Base-by-base conservation (phyloP, 2,113 vertebrate genomes). In the Rhineura floridana region DNA sequence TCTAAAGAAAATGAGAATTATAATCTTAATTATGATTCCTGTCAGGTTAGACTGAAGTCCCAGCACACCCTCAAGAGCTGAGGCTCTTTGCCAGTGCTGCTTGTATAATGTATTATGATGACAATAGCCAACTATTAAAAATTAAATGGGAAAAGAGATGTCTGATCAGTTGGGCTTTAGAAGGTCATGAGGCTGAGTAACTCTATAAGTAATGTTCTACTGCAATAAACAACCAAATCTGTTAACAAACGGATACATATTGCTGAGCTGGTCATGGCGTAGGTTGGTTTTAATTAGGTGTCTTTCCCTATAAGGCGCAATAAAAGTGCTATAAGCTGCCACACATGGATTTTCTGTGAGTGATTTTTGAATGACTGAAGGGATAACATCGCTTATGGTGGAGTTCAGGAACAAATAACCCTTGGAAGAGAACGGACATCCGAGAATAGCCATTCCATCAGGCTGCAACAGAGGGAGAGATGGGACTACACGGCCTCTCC, bases 11-110 rank as follows among this genome's bases (percentile, higher is more conserved):
- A 88, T 77, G 80, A 83, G 44, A 83, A 83, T 77, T 65, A 52
- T 28, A 83, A 65, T 83, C 87, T 83, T 88, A 83, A 83, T 88
- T 83, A 76, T 65, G 87, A 88, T 67, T 72, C 77, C 87, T 88
- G 59, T 83, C 21, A 23, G 30, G 81, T 82, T 42, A 62, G n/a
- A 36, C 7, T 33, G 70, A 76, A 65, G 87, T 63, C 42, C 46
- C 87, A 77, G 81, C 73, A 65, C 90, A 92, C 70, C 88, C 83
- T 79, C 69, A 59, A 42, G 73, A 48, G 44, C 72, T 72, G 36
- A 25, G 46, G 52, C 10, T 42, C 42, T 81, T 88, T 65, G 30
- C 52, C 76, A 63, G 44, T n/a, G 36, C 80, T 83, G 30, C 70
- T 83, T 65, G 33, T 75, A 28, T 76, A 75, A 77, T 77, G 59